A percentile compares a stretch with the other conserved stretches of the same genome.
Evolutionary conservation across 2,113 vertebrate species (phyloP).

Genomic region (Callorhinus ursinus): DNA sequence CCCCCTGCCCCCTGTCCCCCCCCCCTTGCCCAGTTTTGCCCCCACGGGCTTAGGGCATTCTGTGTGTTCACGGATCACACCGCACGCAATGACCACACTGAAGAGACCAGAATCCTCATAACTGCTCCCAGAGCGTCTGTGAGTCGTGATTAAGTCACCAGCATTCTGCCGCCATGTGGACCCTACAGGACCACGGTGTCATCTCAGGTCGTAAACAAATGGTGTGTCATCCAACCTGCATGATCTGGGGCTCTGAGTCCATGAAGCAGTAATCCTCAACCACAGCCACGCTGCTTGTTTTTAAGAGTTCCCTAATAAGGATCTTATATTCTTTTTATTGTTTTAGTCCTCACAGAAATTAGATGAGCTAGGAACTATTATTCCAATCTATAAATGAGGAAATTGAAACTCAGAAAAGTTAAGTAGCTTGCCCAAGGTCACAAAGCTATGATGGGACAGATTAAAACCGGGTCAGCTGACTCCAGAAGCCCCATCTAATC

Average conservation of each 20-base stretch:
- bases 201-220: not conserved
- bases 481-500: not conserved
- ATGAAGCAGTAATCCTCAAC: too few species aligned
- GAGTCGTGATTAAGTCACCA: not conserved
- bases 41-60: not conserved
- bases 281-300: not conserved
- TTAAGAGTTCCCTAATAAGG: not conserved
- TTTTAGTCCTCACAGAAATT: slow-evolving; percentile 47
- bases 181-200: not conserved
- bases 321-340: not conserved
- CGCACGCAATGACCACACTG: accelerated
- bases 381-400: slow-evolving; percentile 32
- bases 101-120: not conserved
- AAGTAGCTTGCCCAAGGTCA: slow-evolving; percentile 53
- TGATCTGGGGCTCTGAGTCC: not conserved
- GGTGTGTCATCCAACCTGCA: not conserved
- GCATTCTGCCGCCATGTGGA: accelerated
- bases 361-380: slow-evolving; percentile 24
- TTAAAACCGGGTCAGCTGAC: not conserved
- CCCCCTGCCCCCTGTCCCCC: accelerated
- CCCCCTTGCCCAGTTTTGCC: accelerated
- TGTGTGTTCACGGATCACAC: accelerated
- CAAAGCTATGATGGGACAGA: not conserved
- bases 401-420: slow-evolving; percentile 1
- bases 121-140: accelerated